Evolutionary conservation across 2,797 vertebrate genomes (phyloP), one percentile per base, ranked within the genome.

Genomic region (Etheostoma nigrum): DNA sequence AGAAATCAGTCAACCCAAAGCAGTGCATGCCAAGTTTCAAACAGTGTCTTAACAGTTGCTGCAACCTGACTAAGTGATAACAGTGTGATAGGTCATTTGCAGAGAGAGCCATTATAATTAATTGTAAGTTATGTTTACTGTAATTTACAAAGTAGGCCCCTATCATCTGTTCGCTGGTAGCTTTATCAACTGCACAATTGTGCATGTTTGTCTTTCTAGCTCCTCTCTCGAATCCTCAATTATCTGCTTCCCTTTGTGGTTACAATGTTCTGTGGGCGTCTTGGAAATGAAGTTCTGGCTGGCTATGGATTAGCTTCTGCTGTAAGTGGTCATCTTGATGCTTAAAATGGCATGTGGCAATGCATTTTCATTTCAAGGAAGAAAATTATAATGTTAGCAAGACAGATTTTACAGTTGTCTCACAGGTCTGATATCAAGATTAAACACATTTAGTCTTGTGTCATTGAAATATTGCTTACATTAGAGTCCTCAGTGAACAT

Each of bases 241-340:
- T 94, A 83, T 81, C 82, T 95, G 66, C 91, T 95, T 72, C 91
- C 92, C 10, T 92, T 95, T 83, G 92, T 95, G 86, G 79, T 94
- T 21, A 95, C 94, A 1, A 91, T 95, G 90, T 95, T 95, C 81
- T 95, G 94, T 71, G 94, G 95, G 49, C 93, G 91, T 60, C 87
- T 94, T 87, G 95, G 94, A 72, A 96, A 95, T 67, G 48, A 90
- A 4, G 94, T 91, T 82, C 88, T 95, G 82, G 94, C 93, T 2
- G 95, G 95, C 30, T 95, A 93, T 40, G 95, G 92, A 76, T 83
- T 95, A 83, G 94, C 95, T 45, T 92, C 73, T 51, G 93, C 92
- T 73, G 94, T 95, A 89, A 94, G 94, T 82, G 64, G 18, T 70
- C 40, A 27, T 58, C 62, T 76, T 18, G 25, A 45, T 54, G 33